phyloP scores from a whole-genome alignment of 2,113 vertebrate genomes.

The Penelope pileata region DNA sequence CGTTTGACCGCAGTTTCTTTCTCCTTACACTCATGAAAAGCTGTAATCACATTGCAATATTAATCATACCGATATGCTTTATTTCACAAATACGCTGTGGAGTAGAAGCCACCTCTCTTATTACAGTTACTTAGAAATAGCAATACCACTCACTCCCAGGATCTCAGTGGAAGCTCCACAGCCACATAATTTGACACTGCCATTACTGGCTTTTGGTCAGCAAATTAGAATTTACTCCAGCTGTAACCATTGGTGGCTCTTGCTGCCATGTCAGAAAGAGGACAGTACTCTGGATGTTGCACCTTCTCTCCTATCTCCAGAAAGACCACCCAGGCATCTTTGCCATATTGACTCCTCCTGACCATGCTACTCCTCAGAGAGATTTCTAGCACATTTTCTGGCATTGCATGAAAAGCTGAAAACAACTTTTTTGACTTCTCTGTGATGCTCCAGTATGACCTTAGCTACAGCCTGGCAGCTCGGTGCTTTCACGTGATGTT shows the following conservation, averaged over 20 bases:
- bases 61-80: background rate
- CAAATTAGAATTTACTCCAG: background rate
- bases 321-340: background rate
- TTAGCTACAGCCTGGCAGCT: background rate
- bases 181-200: background rate
- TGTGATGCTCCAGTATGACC: background rate
- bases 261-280: background rate
- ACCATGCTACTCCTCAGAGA: rapidly evolving
- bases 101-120: background rate
- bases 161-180: background rate
- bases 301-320: background rate
- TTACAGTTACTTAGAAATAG: background rate
- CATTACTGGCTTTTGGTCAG: background rate
- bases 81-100: background rate
- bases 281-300: background rate
- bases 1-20: background rate
- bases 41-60: background rate
- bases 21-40: background rate
- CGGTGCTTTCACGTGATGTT: background rate
- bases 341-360: background rate
- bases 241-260: background rate
- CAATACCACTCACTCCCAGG: background rate
- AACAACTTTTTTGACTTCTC: background rate
- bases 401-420: background rate
- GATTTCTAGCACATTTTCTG: background rate